Conservation (phyloP, 2,888 invertebrate species). For the Phalera bucephala region DNA sequence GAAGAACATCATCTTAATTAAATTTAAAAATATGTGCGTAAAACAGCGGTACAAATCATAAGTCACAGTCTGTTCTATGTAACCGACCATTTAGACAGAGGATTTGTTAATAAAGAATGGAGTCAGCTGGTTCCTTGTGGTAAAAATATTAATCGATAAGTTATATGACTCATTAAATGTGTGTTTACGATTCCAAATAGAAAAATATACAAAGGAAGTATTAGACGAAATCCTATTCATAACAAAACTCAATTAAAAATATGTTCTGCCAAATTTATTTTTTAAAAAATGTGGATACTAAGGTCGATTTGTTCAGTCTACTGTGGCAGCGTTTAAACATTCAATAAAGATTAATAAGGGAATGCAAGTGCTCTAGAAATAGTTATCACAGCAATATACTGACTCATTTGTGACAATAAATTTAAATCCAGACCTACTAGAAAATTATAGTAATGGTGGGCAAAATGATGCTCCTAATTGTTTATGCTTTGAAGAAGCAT, state of each 20-base stretch:
- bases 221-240: background rate
- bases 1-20: background rate
- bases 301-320: background rate
- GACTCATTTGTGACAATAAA: constrained; percentile 1
- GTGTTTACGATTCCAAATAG: background rate
- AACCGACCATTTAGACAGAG: too few relatives aligned
- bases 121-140: too few relatives aligned
- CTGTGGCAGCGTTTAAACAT: background rate
- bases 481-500: constrained; percentile 2
- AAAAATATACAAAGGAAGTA: background rate
- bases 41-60: too few relatives aligned
- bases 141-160: too few relatives aligned
- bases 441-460: constrained; percentile 14
- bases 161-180: too few relatives aligned
- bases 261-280: too few relatives aligned
- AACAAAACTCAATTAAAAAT: background rate
- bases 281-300: background rate
- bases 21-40: too few relatives aligned
- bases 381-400: too few relatives aligned
- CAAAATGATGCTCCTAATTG: constrained; percentile 8
- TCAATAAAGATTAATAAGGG: background rate
- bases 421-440: constrained; percentile 10
- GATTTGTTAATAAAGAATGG: background rate
- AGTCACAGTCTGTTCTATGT: too few relatives aligned
- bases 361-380: background rate